Percentiles rank a stretch among this genome's conserved stretches.
Conservation (phyloP, 2,797 vertebrate species). For the Macropus fuliginosus region DNA sequence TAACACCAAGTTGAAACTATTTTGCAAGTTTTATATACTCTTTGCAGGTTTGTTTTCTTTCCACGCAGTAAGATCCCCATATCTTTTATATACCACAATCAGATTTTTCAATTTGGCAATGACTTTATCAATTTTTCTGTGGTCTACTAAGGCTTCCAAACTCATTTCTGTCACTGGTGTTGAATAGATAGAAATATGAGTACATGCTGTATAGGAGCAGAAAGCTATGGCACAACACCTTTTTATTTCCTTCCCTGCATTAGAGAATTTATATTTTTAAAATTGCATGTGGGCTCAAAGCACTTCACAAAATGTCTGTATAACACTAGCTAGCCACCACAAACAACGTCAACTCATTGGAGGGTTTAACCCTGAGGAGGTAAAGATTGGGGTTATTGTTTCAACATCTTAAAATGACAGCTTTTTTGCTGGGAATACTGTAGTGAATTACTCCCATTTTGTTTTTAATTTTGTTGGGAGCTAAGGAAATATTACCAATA, state of each 20-base stretch:
- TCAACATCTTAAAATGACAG: conserved; percentile 75
- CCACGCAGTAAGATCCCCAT: background rate
- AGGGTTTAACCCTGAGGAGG: background rate
- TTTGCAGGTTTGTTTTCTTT: background rate
- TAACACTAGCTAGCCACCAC: background rate
- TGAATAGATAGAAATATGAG: background rate
- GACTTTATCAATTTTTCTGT: background rate
- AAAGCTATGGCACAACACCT: background rate
- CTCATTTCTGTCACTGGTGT: background rate
- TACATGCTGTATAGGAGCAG: background rate
- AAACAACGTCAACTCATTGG: background rate
- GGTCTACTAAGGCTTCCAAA: background rate
- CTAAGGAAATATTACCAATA: conserved; percentile 81
- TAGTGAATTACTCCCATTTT: conserved; percentile 75
- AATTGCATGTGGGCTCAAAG: background rate
- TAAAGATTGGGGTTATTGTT: conserved; percentile 71
- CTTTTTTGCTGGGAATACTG: conserved; percentile 73
- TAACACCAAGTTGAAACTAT: background rate
- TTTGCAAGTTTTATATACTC: background rate
- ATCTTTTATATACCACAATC: background rate
- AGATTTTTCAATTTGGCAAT: conserved; percentile 1
- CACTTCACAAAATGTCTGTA: conserved; percentile 35
- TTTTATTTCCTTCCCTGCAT: background rate
- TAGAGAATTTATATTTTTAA: background rate
- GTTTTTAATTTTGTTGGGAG: conserved; percentile 79